These are phyloP conservation scores for Lucifuga dentata DNA, from an alignment of 2,113 vertebrate species.

Conservation along the genomic window DNA sequence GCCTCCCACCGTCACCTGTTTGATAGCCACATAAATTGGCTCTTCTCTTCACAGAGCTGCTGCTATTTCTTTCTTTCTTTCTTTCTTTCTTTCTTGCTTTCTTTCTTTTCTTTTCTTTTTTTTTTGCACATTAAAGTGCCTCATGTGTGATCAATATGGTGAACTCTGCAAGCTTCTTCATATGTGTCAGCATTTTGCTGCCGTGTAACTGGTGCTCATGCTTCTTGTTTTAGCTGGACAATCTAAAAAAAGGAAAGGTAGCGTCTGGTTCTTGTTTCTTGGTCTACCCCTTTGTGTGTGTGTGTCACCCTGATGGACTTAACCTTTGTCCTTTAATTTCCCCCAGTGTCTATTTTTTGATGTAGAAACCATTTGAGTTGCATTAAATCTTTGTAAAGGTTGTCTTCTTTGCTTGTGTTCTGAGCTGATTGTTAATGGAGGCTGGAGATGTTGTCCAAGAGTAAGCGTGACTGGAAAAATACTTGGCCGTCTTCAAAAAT, in stretches of 20 bases:
- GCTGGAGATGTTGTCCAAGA: not conserved
- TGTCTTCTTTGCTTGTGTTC: not conserved
- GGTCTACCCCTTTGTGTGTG: constrained; percentile 20
- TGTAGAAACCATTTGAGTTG: constrained; percentile 49
- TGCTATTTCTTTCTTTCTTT: constrained; percentile 40
- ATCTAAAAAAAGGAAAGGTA: constrained; percentile 84
- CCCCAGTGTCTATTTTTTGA: not conserved
- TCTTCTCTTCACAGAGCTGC: constrained; percentile 32
- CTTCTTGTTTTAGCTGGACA: constrained; percentile 86
- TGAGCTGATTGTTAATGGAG: not conserved
- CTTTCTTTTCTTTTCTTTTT: no score
- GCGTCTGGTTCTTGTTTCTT: constrained; percentile 54
- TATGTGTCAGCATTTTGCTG: constrained; percentile 35
- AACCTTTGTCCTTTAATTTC: constrained; percentile 3
- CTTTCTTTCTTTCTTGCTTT: constrained; percentile 44
- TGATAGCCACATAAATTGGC: constrained; percentile 40
- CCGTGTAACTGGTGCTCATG: constrained; percentile 70
- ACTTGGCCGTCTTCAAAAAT: not conserved
- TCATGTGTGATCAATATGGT: constrained; percentile 51
- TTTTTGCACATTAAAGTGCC: constrained; percentile 13
- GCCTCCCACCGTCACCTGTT: constrained; percentile 43
- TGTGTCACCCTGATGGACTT: constrained; percentile 5
- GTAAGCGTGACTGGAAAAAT: no score
- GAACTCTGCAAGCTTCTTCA: constrained; percentile 52
- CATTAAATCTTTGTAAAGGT: constrained; percentile 38